Evolutionary conservation across 2,797 vertebrate genomes (phyloP).

Genomic region (Apogon hyalosoma): DNA sequence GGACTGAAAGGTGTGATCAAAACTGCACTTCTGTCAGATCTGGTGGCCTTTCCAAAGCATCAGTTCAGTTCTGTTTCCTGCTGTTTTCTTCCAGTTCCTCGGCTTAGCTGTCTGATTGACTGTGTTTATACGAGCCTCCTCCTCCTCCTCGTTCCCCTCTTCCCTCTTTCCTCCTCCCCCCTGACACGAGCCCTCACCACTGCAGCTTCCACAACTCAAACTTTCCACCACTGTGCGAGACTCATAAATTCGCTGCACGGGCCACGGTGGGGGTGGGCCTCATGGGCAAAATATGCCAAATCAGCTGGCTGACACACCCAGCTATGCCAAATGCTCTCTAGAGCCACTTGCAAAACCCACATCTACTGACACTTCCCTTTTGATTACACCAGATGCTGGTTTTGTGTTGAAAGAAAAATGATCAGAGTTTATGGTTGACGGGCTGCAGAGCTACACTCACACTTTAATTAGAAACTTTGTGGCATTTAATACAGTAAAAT

Average conservation of each 20-base stretch:
- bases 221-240: slow-evolving; percentile 69
- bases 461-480: neutral
- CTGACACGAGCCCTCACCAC: slow-evolving; percentile 43
- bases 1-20: too few relatives aligned
- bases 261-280: neutral
- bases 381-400: slow-evolving; percentile 52
- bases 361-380: slow-evolving; percentile 60
- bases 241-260: slow-evolving; percentile 13
- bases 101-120: neutral
- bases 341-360: slow-evolving; percentile 61
- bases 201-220: slow-evolving; percentile 55
- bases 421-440: neutral
- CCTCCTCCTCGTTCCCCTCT: slow-evolving; percentile 7
- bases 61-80: neutral
- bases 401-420: slow-evolving; percentile 50
- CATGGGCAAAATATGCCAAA: slow-evolving; percentile 34
- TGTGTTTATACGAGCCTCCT: neutral
- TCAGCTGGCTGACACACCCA: slow-evolving; percentile 71
- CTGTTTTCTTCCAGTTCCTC: neutral
- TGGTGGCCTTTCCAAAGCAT: slow-evolving; percentile 19
- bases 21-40: too few relatives aligned
- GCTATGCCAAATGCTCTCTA: slow-evolving; percentile 40
- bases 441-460: neutral
- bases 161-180: neutral
- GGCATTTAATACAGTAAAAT: neutral